Evolutionary conservation across 1,140 invertebrate species (phyloP).

Genomic region (Drosophila kepulauana): DNA sequence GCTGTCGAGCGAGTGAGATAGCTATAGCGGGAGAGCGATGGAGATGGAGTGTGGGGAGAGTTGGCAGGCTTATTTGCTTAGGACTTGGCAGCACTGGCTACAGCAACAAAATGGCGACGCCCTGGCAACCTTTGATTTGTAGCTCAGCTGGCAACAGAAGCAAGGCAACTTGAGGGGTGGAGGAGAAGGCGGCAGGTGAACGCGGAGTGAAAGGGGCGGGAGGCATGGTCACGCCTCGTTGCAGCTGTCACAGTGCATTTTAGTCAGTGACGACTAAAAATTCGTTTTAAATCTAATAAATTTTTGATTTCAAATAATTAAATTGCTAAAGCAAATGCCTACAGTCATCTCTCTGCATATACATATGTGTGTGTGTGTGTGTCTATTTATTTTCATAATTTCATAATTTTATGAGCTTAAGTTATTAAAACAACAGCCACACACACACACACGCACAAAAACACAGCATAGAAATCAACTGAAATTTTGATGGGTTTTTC

Average conservation of each 20-base stretch:
- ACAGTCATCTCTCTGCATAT: conserved; percentile 26
- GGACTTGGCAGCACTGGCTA: conserved; percentile 28
- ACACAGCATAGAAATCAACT: conserved; percentile 30
- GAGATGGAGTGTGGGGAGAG: no score
- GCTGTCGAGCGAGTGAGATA: conserved; percentile 39
- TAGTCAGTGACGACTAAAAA: conserved; percentile 4
- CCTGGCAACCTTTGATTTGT: conserved; percentile 72
- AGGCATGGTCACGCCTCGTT: conserved; percentile 41
- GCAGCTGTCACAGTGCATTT: conserved; percentile 61
- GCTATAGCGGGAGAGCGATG: not conserved
- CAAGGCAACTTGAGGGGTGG: no score
- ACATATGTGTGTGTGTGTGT: conserved; percentile 26
- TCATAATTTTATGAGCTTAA: conserved; percentile 80
- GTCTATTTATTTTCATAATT: conserved; percentile 81
- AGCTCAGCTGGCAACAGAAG: conserved; percentile 16
- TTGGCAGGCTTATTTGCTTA: conserved; percentile 68
- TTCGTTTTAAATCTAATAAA: conserved; percentile 59
- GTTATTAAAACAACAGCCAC: conserved; percentile 75
- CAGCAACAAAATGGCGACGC: conserved; percentile 51
- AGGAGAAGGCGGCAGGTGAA: not conserved
- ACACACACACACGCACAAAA: conserved; percentile 29
- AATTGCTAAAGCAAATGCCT: conserved; percentile 33
- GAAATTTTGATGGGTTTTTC: conserved; percentile 34
- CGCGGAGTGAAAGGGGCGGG: not conserved
- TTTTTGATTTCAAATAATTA: conserved; percentile 58